Conservation (phyloP, 2,797 vertebrate genomes). For the Sebastes hubbsi region DNA sequence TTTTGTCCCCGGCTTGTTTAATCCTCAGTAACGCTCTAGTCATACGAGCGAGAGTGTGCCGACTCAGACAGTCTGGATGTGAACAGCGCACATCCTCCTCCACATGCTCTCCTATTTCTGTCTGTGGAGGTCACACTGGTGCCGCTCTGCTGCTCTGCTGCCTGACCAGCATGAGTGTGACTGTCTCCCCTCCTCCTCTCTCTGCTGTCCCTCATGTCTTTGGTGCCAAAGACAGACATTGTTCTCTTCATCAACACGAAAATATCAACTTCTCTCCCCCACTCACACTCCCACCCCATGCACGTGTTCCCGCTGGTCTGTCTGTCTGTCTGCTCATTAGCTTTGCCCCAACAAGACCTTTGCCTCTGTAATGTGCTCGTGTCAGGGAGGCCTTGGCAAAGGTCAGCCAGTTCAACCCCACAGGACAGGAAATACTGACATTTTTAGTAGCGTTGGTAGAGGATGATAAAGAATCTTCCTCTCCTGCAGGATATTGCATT, state of each 20-base stretch:
- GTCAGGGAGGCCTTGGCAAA: slow-evolving; percentile 13
- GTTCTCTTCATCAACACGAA: slow-evolving; percentile 46
- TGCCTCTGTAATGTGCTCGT: slow-evolving; percentile 14
- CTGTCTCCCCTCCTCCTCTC: slow-evolving; percentile 13
- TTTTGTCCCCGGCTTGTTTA: slow-evolving; percentile 21
- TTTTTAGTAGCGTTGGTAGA: not conserved
- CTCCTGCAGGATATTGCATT: not conserved
- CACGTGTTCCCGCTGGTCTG: slow-evolving; percentile 1
- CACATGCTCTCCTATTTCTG: slow-evolving; percentile 53
- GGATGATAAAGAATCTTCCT: not conserved
- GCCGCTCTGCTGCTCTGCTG: slow-evolving; percentile 42
- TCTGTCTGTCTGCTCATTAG: slow-evolving; percentile 32
- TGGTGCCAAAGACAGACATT: slow-evolving; percentile 57
- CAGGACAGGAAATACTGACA: not conserved
- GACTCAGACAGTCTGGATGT: slow-evolving; percentile 41
- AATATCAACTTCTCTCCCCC: slow-evolving; percentile 40
- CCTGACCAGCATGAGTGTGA: slow-evolving; percentile 42
- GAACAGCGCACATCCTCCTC: slow-evolving; percentile 37
- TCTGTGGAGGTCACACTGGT: slow-evolving; percentile 52
- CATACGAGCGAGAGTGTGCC: slow-evolving; percentile 42
- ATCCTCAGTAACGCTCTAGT: slow-evolving; percentile 37
- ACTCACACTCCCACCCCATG: not conserved
- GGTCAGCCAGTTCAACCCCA: slow-evolving; percentile 41
- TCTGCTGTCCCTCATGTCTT: slow-evolving; percentile 10
- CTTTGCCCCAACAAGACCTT: slow-evolving; percentile 31